A percentile compares a stretch with the other conserved stretches of the same genome.
These are phyloP conservation scores for Oxygymnocypris stewartii DNA, from an alignment of 2,113 vertebrate species.

Conservation along the genomic window DNA sequence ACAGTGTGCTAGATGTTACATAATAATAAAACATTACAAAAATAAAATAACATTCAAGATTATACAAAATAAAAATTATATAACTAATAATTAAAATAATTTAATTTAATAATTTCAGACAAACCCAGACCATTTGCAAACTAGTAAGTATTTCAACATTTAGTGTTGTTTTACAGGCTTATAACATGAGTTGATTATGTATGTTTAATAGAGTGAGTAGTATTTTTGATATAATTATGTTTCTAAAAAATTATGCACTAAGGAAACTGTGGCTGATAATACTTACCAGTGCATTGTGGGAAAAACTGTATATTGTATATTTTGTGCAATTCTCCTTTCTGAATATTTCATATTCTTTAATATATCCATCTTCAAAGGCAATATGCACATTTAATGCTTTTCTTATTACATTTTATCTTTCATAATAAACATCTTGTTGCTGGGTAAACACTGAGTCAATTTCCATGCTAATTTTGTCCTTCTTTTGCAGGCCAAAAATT, in stretches of 20 bases:
- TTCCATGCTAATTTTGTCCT: conserved; percentile 18
- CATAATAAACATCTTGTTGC: background rate
- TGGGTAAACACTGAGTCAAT: background rate
- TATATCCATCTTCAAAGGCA: background rate
- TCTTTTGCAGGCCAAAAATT: background rate
- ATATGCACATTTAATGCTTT: background rate
- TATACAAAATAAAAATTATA: too few relatives aligned
- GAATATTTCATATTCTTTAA: background rate
- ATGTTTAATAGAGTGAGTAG: too few relatives aligned
- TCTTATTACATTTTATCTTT: background rate
- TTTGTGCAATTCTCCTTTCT: background rate
- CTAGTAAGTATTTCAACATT: too few relatives aligned
- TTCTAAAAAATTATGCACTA: background rate
- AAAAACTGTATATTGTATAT: background rate
- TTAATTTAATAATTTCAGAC: too few relatives aligned
- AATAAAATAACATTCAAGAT: too few relatives aligned
- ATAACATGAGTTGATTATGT: too few relatives aligned
- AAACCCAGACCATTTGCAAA: too few relatives aligned
- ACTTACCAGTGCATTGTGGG: background rate
- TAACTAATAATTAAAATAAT: too few relatives aligned
- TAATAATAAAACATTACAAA: too few relatives aligned
- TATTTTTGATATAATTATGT: too few relatives aligned
- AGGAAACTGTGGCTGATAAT: background rate
- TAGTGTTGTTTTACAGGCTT: too few relatives aligned
- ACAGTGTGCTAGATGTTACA: too few relatives aligned